Conservation (phyloP, 92 coral and sea anemone species). For the Epizoanthus ramosus region DNA sequence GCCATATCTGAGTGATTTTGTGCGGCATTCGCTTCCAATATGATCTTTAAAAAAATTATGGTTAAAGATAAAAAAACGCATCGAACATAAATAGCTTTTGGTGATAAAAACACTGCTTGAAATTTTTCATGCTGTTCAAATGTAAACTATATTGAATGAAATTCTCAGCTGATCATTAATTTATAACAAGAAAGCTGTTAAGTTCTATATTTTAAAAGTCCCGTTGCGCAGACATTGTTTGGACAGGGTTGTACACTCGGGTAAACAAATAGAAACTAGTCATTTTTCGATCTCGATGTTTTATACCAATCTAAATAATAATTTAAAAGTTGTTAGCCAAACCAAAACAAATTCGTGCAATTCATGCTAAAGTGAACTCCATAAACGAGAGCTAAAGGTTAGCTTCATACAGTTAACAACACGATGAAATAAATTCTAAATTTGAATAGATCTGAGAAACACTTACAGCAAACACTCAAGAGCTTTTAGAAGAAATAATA, state of each 20-base stretch:
- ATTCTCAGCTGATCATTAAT: conserved; percentile 28
- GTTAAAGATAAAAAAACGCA: too few species aligned
- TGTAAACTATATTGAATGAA: background rate
- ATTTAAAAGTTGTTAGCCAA: conserved; percentile 19
- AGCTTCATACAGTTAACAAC: background rate
- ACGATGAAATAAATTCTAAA: background rate
- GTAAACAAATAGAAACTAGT: conserved; percentile 24
- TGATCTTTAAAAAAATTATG: too few species aligned
- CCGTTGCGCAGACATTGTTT: conserved; percentile 16
- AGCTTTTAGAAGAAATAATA: background rate
- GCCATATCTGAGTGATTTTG: too few species aligned
- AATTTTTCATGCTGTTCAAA: conserved; percentile 1
- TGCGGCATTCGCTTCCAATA: too few species aligned
- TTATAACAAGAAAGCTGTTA: conserved; percentile 17
- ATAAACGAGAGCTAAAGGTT: background rate
- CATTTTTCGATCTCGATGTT: conserved; percentile 20
- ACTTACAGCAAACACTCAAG: background rate
- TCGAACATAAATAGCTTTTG: too few species aligned
- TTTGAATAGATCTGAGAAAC: background rate
- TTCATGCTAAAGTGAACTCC: background rate
- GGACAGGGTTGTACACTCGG: conserved; percentile 17
- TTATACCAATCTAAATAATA: conserved; percentile 10
- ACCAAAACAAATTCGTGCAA: conserved; percentile 5
- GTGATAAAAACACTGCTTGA: background rate
- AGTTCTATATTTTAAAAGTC: conserved; percentile 6